Evolutionary conservation across 2,888 invertebrate genomes (phyloP).

Genomic region (Phaonia tiefii): DNA sequence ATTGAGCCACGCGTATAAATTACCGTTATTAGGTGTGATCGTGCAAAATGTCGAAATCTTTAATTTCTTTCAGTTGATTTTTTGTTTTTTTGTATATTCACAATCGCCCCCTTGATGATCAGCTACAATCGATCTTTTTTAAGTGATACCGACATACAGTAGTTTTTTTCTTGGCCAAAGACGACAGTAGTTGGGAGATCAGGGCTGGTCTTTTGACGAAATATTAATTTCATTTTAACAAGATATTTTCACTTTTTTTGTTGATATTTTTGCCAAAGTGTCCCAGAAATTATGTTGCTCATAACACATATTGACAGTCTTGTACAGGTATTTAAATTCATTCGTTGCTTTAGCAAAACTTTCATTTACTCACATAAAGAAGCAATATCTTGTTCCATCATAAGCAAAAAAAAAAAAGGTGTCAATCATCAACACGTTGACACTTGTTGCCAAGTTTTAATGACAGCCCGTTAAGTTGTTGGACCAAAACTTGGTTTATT

Average conservation of each 20-base stretch:
- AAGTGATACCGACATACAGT: conserved; percentile 54
- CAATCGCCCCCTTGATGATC: conserved; percentile 38
- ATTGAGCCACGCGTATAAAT: conserved; percentile 77
- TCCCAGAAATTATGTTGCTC: conserved; percentile 49
- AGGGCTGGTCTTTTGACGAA: conserved; percentile 21
- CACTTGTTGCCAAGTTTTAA: conserved; percentile 53
- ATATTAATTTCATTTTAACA: conserved; percentile 57
- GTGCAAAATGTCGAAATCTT: conserved; percentile 71
- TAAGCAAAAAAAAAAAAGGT: conserved; percentile 55
- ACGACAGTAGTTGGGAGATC: conserved; percentile 6
- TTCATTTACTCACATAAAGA: conserved; percentile 43
- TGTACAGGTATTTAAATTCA: conserved; percentile 43
- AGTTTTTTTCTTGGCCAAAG: conserved; percentile 32
- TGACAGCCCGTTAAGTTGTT: conserved; percentile 14
- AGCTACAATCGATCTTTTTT: conserved; percentile 54
- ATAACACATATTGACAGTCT: conserved; percentile 63
- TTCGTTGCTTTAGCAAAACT: conserved; percentile 50
- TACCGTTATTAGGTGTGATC: conserved; percentile 79
- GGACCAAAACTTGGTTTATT: conserved; percentile 10
- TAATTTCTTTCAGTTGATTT: neutral
- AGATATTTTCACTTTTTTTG: conserved; percentile 66
- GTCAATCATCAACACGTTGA: conserved; percentile 65
- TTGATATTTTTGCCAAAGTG: conserved; percentile 1
- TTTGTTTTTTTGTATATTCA: conserved; percentile 32
- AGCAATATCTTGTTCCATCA: conserved; percentile 32